Evolutionary conservation across 1,140 invertebrate genomes (phyloP), one percentile per base, ranked within the genome.

Genomic region (Potamilus streckersoni): DNA sequence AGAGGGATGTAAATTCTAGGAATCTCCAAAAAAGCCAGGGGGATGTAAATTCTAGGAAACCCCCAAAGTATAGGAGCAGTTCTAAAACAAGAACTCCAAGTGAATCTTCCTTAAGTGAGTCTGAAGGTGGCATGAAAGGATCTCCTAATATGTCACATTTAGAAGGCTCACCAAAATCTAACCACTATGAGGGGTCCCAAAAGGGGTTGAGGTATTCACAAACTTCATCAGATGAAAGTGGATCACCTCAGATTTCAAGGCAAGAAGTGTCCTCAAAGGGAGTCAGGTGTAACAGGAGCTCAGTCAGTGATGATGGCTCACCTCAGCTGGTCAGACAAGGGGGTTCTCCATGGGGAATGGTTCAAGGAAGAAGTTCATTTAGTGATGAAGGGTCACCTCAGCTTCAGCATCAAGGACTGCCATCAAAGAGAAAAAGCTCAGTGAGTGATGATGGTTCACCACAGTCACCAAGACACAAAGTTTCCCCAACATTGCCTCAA

Each of bases 101-200:
- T 74, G 85, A 87, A 74, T 87, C 86, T n/a, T 86, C 86, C 49
- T 74, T 83, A 13, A 81, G 83, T 27, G 86, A 87, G 67, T 78
- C 80, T 62, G 82, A 84, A 74, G 71, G 27, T 73, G 74, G 62
- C 69, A 76, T 68, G 59, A 79, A 76, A 64, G 58, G 62, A 19
- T 31, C 69, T 19, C 60, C 38, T 17, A 63, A 71, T 55, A 62
- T 73, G 23, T 55, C 31, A 60, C 49, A 71, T n/a, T 68, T 73
- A 61, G 74, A 78, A 16, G 72, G 68, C 17, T 74, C 79, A 71
- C 72, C 75, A 27, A 77, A 77, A 19, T 49, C 23, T 5, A n/a
- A 68, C 6, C 75, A 70, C 27, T 60, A 69, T 55, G 69, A 65
- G 61, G 64, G 69, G 15, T 71, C 75, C 8, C 69, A 70, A 63